Percentiles rank a stretch among this genome's conserved stretches.
Evolutionary conservation across 2,888 invertebrate genomes (phyloP).

Genomic region (Eupeodes latifasciatus): DNA sequence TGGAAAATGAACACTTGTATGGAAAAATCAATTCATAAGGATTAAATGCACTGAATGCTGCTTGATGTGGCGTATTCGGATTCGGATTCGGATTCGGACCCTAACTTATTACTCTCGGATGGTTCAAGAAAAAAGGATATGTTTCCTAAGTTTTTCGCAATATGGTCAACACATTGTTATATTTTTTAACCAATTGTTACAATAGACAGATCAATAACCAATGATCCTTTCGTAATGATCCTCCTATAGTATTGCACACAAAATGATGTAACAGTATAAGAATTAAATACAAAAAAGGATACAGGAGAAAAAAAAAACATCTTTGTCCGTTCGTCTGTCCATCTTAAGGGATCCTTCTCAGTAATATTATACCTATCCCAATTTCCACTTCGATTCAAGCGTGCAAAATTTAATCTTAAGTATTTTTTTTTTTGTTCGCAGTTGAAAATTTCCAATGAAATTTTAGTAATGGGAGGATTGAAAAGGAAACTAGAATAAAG

Average conservation of each 20-base stretch:
- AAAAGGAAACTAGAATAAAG: constrained; percentile 71
- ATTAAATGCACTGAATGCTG: constrained; percentile 40
- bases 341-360: constrained; percentile 51
- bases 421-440: constrained; percentile 29
- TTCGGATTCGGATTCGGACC: background rate
- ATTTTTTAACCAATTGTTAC: constrained; percentile 38
- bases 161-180: constrained; percentile 65
- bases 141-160: constrained; percentile 62
- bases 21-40: constrained; percentile 21
- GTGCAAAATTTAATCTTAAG: constrained; percentile 75
- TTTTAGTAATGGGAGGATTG: constrained; percentile 47
- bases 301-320: constrained; percentile 15
- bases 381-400: constrained; percentile 70
- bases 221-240: constrained; percentile 74
- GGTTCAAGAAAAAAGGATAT: constrained; percentile 45
- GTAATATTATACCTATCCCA: constrained; percentile 58
- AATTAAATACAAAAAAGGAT: constrained; percentile 55
- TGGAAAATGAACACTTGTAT: constrained; percentile 61
- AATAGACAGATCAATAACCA: constrained; percentile 68
- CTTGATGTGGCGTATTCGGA: background rate
- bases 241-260: constrained; percentile 38
- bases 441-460: constrained; percentile 21
- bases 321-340: constrained; percentile 61
- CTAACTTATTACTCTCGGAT: constrained; percentile 14
- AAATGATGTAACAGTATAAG: constrained; percentile 67